phyloP scores from a whole-genome alignment of 2,113 vertebrate genomes.

The Alosa alosa region DNA sequence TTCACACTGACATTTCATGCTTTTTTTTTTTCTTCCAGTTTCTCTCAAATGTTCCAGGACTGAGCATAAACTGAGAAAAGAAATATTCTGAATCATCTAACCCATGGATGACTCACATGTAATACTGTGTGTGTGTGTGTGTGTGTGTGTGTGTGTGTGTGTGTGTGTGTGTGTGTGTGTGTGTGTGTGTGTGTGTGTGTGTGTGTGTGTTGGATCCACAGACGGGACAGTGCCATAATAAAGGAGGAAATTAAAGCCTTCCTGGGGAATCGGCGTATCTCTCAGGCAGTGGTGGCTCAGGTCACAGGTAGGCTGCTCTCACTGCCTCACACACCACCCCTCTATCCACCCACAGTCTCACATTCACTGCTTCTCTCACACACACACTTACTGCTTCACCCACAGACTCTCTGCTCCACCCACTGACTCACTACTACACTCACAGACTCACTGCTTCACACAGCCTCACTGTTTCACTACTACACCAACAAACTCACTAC shows the following conservation, averaged over 20 bases:
- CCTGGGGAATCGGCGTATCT: constrained; percentile 94
- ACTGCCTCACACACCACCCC: not conserved
- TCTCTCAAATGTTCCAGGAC: not conserved
- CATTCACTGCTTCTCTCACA: not conserved
- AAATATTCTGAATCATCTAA: not conserved
- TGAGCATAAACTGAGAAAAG: not conserved
- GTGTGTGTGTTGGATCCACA: constrained; percentile 56
- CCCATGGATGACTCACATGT: not conserved
- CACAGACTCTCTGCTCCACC: not conserved
- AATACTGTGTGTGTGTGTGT: not conserved
- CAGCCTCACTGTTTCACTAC: not conserved
- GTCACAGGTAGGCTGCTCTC: constrained; percentile 83
- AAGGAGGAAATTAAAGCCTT: constrained; percentile 99
- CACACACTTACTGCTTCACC: not conserved
- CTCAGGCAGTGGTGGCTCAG: constrained; percentile 98
- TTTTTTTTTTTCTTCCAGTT: not conserved
- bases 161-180: not conserved
- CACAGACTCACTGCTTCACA: not conserved
- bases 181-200: not conserved
- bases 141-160: not conserved
- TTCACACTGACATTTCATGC: not conserved
- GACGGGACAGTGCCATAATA: constrained; percentile 94
- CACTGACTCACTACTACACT: not conserved
- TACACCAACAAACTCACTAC: not conserved
- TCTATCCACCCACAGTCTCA: not conserved